Base-by-base conservation (phyloP, 2,888 invertebrate genomes). In the Trissoscelio sp. region DNA sequence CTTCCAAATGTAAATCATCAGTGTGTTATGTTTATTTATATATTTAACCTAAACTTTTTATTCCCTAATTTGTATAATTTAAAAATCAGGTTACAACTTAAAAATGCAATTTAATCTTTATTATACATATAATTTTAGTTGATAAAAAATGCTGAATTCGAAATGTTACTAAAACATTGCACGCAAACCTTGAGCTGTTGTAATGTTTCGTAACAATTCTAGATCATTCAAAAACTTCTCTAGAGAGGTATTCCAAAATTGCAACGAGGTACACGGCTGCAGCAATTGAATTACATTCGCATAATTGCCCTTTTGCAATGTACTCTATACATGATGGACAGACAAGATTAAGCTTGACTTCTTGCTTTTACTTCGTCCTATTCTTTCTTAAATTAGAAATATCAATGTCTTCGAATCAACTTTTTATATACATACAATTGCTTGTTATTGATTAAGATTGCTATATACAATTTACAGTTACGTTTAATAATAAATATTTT, bases 251-350 rank as follows among this genome's bases (percentile, higher is more conserved):
- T 67, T 67, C 67, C 67, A 67, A 67, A 67, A 67, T 34, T 67
- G 31, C 55, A 55, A 12, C 16, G 42, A 55, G 20, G 12, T 67
- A 67, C n/a, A 55, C 18, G 12, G n/a, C 64, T 42, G 42, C 12
- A 31, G 66, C 51, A 67, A 67, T 55, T 53, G 67, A 67, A 67
- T 67, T 67, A 55, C 67, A 67, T 67, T 67, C 67, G 18, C 42
- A 44, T 67, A 67, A 67, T 67, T 67, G 67, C 55, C 67, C 67
- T 67, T 67, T 67, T 67, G 67, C 67, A 67, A 67, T 31, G 12
- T 24, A 22, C 46, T 12, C 22, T 46, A 44, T 67, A 67, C 55
- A 55, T 55, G 67, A 67, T 67, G 55, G 55, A 42, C 67, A 55
- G 53, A 42, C 42, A 67, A 67, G 67, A 67, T 67, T 67, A 67